Conservation (phyloP, 2,888 invertebrate genomes). For the Ormyrus thymus region DNA sequence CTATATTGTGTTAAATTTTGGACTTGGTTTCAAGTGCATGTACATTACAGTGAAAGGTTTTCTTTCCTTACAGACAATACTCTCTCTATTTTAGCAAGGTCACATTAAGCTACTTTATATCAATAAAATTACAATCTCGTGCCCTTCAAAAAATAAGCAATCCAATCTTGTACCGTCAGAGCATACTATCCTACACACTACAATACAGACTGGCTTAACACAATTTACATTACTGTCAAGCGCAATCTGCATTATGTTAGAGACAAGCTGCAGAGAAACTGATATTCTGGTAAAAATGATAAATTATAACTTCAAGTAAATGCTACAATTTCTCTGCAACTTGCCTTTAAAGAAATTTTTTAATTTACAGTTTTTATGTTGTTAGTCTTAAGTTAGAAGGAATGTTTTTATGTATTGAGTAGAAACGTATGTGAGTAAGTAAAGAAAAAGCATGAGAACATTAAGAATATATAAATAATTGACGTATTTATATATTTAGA, state of each 20-base stretch:
- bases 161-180: constrained; percentile 66
- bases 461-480: constrained; percentile 50
- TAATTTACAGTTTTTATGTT: constrained; percentile 28
- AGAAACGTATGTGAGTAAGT: constrained; percentile 29
- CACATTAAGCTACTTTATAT: constrained; percentile 49
- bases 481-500: constrained; percentile 46
- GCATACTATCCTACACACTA: constrained; percentile 68
- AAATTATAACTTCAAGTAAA: too few relatives aligned
- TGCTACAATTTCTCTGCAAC: constrained; percentile 59
- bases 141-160: constrained; percentile 75
- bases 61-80: constrained; percentile 24
- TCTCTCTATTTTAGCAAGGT: constrained; percentile 41
- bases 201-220: constrained; percentile 48
- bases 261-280: constrained; percentile 66
- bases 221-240: constrained; percentile 57
- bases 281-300: too few relatives aligned
- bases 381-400: constrained; percentile 44
- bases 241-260: constrained; percentile 64
- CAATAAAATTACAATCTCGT: constrained; percentile 73
- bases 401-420: constrained; percentile 47
- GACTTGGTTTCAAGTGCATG: constrained; percentile 54
- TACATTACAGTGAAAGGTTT: constrained; percentile 37
- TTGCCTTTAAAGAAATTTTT: constrained; percentile 66
- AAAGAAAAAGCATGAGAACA: constrained; percentile 42
- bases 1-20: constrained; percentile 20